phyloP scores from a whole-genome alignment of 1,140 invertebrate genomes.

The Caerostris darwini region DNA sequence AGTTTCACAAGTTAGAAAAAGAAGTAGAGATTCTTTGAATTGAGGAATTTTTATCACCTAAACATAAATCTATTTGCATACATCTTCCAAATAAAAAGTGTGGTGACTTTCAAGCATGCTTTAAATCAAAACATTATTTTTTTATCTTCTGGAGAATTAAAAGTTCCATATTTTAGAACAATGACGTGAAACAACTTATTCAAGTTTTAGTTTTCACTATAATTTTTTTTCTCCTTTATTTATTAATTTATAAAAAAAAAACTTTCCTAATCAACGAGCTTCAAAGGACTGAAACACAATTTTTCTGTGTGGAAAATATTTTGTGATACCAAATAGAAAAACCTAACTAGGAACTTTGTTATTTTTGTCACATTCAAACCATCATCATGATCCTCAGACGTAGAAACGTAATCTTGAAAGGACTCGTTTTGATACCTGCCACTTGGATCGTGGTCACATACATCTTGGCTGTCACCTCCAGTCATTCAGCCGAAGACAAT shows the following conservation, averaged over 20 bases:
- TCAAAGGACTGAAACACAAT: neutral
- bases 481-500: neutral
- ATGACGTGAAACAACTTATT: neutral
- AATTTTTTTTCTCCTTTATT: neutral
- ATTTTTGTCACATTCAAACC: neutral
- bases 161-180: neutral
- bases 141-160: neutral
- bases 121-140: neutral
- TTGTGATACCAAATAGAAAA: neutral
- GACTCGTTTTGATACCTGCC: conserved; percentile 77
- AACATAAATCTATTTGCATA: too few relatives aligned
- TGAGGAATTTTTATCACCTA: too few relatives aligned
- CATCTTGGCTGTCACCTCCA: conserved; percentile 67
- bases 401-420: conserved; percentile 79
- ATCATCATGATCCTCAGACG: conserved; percentile 70
- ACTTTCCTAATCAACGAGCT: neutral
- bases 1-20: too few relatives aligned
- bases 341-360: neutral
- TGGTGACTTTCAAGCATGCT: neutral
- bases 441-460: conserved; percentile 79
- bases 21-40: too few relatives aligned
- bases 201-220: neutral
- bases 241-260: neutral
- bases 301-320: neutral
- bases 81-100: too few relatives aligned